A percentile compares a stretch with the other conserved stretches of the same genome.
Conservation (phyloP, 2,888 invertebrate species). For the Archips xylosteana region DNA sequence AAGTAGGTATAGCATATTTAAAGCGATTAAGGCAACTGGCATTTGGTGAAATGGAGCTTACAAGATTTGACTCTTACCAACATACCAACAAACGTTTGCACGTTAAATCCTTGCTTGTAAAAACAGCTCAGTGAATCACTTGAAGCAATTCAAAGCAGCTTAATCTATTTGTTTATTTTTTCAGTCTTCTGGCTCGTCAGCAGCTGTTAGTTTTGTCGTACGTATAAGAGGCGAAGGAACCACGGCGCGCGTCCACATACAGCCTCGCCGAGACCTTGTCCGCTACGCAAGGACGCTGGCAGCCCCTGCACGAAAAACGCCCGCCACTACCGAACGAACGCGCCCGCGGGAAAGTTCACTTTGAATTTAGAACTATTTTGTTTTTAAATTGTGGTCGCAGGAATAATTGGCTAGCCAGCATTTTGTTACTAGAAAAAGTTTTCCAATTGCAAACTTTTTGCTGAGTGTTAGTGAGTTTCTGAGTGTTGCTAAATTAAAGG, state of each 20-base stretch:
- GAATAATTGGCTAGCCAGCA: slow-evolving; percentile 15
- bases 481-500: slow-evolving; percentile 35
- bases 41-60: too few relatives aligned
- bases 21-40: too few relatives aligned
- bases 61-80: too few relatives aligned
- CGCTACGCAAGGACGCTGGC: slow-evolving; percentile 78
- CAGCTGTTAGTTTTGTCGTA: slow-evolving; percentile 61
- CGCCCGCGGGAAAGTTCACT: slow-evolving; percentile 71
- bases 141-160: not conserved
- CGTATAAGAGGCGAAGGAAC: slow-evolving; percentile 80
- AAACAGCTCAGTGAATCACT: not conserved
- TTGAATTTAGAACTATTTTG: slow-evolving; percentile 45
- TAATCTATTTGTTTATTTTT: slow-evolving; percentile 40
- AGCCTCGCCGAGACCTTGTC: slow-evolving; percentile 78
- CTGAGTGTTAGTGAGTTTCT: slow-evolving; percentile 25
- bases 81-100: too few relatives aligned
- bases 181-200: slow-evolving; percentile 49
- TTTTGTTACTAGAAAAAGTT: slow-evolving; percentile 2
- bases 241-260: slow-evolving; percentile 70
- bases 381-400: slow-evolving; percentile 28
- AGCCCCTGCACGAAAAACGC: slow-evolving; percentile 73
- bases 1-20: too few relatives aligned
- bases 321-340: slow-evolving; percentile 75
- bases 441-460: slow-evolving; percentile 6
- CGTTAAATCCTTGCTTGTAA: not conserved